Conservation (phyloP, 1,140 invertebrate species). For the Luehdorfia chinensis region DNA sequence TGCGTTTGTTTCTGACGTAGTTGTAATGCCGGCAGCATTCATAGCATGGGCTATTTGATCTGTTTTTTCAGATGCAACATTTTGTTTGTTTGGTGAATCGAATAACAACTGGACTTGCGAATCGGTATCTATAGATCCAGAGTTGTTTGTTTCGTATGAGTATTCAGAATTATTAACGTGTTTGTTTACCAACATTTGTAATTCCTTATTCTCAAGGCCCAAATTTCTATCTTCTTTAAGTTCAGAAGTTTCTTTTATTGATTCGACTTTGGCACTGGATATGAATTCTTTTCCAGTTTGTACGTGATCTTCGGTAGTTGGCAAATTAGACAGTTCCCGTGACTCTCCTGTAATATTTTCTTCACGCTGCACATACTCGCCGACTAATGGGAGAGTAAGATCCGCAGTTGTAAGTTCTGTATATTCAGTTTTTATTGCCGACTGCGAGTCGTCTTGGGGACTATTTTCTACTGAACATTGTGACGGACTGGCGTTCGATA, state of each 20-base stretch:
- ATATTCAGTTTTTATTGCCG: conserved; percentile 59
- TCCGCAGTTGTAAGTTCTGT: conserved; percentile 69
- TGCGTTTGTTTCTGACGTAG: conserved; percentile 43
- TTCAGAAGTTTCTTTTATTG: conserved; percentile 42
- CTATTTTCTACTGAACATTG: conserved; percentile 62
- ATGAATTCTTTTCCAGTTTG: conserved; percentile 51
- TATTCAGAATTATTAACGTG: conserved; percentile 43
- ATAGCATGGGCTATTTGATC: conserved; percentile 69
- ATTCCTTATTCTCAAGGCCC: conserved; percentile 31
- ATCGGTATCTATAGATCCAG: conserved; percentile 19
- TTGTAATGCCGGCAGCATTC: conserved; percentile 60
- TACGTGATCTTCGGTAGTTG: conserved; percentile 40
- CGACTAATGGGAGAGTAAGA: conserved; percentile 48
- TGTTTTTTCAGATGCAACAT: conserved; percentile 47
- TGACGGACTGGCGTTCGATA: conserved; percentile 59
- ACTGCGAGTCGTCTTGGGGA: conserved; percentile 45
- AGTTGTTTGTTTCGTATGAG: conserved; percentile 37
- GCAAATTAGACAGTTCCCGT: conserved; percentile 33
- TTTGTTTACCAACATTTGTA: conserved; percentile 26
- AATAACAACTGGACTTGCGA: conserved; percentile 20
- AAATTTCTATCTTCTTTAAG: conserved; percentile 35
- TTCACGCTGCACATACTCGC: conserved; percentile 45
- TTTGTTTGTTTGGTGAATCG: conserved; percentile 31
- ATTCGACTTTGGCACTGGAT: conserved; percentile 45
- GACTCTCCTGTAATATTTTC: conserved; percentile 28